phyloP scores from a whole-genome alignment of 2,797 vertebrate genomes.

The Acanthis flammea region DNA sequence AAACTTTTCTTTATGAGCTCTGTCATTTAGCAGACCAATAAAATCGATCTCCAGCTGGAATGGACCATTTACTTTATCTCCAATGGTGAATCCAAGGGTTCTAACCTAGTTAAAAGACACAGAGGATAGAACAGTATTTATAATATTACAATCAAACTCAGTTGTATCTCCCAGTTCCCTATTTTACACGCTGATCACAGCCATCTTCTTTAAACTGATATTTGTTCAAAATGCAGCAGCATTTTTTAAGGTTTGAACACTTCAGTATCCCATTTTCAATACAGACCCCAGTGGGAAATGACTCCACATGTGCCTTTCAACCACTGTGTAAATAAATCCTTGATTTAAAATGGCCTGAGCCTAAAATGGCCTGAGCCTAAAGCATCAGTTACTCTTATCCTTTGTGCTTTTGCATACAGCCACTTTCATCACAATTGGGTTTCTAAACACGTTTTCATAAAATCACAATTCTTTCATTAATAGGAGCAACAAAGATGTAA shows the following conservation, averaged over 20 bases:
- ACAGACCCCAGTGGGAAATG: background rate
- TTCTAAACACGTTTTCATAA: background rate
- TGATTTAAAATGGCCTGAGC: background rate
- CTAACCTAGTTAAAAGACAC: constrained; percentile 78
- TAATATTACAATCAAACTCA: background rate
- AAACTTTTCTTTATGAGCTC: constrained; percentile 88
- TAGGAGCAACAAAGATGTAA: background rate
- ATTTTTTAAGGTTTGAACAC: background rate
- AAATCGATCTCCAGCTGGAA: constrained; percentile 95
- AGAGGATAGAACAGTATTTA: background rate
- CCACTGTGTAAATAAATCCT: background rate
- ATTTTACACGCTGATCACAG: background rate
- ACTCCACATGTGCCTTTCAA: background rate
- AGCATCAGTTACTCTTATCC: background rate
- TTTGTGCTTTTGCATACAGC: background rate
- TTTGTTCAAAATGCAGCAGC: background rate
- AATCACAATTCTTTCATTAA: background rate
- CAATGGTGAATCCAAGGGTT: constrained; percentile 88
- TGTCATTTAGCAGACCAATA: constrained; percentile 85
- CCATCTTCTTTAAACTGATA: background rate
- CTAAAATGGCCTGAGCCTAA: background rate
- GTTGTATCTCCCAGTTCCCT: rapidly evolving
- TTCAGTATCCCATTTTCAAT: background rate
- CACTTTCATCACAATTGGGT: background rate
- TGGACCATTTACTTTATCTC: constrained; percentile 88